Evolutionary conservation across 2,797 vertebrate species (phyloP).

Genomic region (Parambassis ranga): DNA sequence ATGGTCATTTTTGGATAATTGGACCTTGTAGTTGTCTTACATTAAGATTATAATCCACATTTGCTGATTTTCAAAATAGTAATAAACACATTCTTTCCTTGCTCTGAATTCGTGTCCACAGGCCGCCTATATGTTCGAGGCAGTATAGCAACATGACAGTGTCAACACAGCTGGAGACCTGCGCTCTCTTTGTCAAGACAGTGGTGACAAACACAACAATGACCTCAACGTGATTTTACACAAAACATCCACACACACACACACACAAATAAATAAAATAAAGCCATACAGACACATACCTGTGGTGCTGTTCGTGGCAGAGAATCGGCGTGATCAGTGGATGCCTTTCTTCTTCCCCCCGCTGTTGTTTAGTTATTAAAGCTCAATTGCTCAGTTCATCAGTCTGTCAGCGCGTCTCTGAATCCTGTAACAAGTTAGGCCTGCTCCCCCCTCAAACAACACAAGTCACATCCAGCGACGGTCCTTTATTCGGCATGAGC

Average conservation of each 20-base stretch:
- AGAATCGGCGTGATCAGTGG: conserved; percentile 53
- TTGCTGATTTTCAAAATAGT: conserved; percentile 4
- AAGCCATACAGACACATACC: conserved; percentile 36
- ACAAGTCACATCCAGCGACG: conserved; percentile 69
- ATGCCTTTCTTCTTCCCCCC: conserved; percentile 43
- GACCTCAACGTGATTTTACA: conserved; percentile 42
- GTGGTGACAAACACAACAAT: conserved; percentile 64
- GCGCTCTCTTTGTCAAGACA: conserved; percentile 70
- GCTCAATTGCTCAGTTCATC: conserved; percentile 64
- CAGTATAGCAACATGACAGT: conserved; percentile 57
- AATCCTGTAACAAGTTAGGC: conserved; percentile 69
- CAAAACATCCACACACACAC: not conserved
- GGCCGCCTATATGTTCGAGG: conserved; percentile 33
- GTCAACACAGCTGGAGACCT: conserved; percentile 70
- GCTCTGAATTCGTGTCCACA: conserved; percentile 15
- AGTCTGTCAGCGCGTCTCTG: conserved; percentile 54
- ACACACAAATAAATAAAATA: not conserved
- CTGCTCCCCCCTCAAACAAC: conserved; percentile 55
- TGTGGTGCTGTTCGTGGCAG: conserved; percentile 68
- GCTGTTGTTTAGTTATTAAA: conserved; percentile 52
- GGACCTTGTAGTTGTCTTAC: too few relatives aligned
- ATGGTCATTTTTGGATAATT: too few relatives aligned
- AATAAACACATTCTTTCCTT: conserved; percentile 19
- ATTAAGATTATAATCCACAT: not conserved
- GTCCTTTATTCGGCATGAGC: conserved; percentile 73